A percentile compares a stretch with the other conserved stretches of the same genome.
Evolutionary conservation across 2,113 vertebrate species (phyloP).

Genomic region (Aix galericulata): DNA sequence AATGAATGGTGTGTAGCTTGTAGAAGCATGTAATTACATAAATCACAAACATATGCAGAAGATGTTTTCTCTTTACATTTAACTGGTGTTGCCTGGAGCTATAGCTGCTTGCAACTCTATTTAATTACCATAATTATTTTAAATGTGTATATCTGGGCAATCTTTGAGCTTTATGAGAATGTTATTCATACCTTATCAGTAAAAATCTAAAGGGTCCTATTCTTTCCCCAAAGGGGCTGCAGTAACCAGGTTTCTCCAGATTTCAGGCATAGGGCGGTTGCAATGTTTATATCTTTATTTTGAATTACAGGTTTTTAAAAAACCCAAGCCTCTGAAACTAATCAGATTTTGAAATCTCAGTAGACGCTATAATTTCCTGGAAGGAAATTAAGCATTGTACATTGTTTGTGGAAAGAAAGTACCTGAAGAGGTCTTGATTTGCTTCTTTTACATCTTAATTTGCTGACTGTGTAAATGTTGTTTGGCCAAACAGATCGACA

Average conservation of each 20-base stretch:
- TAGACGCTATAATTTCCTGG: conserved; percentile 63
- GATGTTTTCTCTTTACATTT: conserved; percentile 73
- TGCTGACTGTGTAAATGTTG: conserved; percentile 57
- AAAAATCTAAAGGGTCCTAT: conserved; percentile 65
- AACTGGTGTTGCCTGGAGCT: conserved; percentile 70
- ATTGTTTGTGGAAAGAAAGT: conserved; percentile 62
- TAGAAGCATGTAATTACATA: conserved; percentile 73
- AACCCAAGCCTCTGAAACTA: conserved; percentile 56
- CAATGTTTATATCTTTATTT: conserved; percentile 60
- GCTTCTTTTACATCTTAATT: conserved; percentile 57
- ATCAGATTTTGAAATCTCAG: conserved; percentile 68
- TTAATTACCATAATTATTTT: conserved; percentile 78
- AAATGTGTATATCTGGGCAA: conserved; percentile 72
- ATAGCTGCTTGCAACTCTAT: conserved; percentile 71
- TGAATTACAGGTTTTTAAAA: conserved; percentile 58
- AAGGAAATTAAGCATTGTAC: conserved; percentile 70
- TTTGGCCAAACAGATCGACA: conserved; percentile 48
- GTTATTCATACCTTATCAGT: conserved; percentile 74
- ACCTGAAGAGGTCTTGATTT: conserved; percentile 60
- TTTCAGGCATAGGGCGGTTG: conserved; percentile 7
- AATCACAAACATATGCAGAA: conserved; percentile 76
- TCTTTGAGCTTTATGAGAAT: conserved; percentile 74
- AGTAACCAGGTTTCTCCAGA: conserved; percentile 54
- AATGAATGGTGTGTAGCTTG: conserved; percentile 67
- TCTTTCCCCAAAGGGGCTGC: conserved; percentile 37